Percentiles rank a stretch among this genome's conserved stretches.
These are phyloP conservation scores for Physella acuta DNA, from an alignment of 1,140 invertebrate species.

Conservation along the genomic window DNA sequence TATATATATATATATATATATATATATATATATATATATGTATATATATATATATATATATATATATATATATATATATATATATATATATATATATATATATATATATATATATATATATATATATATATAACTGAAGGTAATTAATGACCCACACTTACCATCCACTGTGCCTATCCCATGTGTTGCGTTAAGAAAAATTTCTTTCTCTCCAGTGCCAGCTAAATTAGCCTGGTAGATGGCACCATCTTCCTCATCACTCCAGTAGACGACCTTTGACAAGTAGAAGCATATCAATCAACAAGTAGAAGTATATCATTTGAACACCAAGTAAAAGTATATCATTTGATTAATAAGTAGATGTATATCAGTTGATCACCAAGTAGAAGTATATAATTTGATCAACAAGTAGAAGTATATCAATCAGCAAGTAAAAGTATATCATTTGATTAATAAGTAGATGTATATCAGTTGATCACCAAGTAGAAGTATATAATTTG, in stretches of 20 bases:
- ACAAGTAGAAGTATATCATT: too few species aligned
- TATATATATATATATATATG: background rate
- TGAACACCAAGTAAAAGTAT: too few species aligned
- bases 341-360: too few species aligned
- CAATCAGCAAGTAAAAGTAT: too few species aligned
- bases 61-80: background rate
- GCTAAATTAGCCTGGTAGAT: slow-evolving; percentile 42
- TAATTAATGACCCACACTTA: too few species aligned
- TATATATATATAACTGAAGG: background rate
- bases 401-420: too few species aligned
- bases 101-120: slow-evolving; percentile 1
- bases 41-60: background rate
- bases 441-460: too few species aligned
- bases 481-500: too few species aligned
- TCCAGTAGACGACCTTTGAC: slow-evolving; percentile 51
- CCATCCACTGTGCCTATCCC: slow-evolving; percentile 45
- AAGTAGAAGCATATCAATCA: too few species aligned
- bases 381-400: too few species aligned
- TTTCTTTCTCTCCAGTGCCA: slow-evolving; percentile 34
- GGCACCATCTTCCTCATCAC: slow-evolving; percentile 40
- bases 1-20: slow-evolving; percentile 2
- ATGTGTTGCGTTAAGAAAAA: slow-evolving; percentile 39
- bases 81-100: slow-evolving; percentile 2
- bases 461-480: too few species aligned
- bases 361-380: too few species aligned